Percentiles rank a stretch among this genome's conserved stretches.
phyloP scores from a whole-genome alignment of 2,113 vertebrate genomes.

The Macrotis lagotis region DNA sequence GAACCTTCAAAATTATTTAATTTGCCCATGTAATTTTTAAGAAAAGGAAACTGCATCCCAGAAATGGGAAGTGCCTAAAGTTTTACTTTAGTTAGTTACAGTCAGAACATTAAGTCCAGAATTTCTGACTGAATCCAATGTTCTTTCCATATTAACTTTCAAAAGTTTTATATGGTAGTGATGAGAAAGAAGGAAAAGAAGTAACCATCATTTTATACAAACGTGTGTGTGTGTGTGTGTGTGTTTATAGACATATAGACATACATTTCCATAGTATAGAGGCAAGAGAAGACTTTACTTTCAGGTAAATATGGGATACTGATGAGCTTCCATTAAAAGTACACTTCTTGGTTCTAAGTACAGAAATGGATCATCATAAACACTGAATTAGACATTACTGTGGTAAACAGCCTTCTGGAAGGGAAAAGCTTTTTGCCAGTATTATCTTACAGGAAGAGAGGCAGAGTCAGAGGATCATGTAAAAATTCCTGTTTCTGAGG shows the following conservation, averaged over 20 bases:
- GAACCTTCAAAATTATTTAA: background rate
- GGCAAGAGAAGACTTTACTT: background rate
- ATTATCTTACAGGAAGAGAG: background rate
- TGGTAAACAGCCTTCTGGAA: background rate
- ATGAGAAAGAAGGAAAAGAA: background rate
- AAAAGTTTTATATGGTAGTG: background rate
- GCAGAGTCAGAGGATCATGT: background rate
- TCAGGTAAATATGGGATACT: background rate
- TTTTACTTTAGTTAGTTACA: background rate
- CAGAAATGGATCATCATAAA: background rate
- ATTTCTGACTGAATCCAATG: background rate
- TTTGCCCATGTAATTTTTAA: background rate
- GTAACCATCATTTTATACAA: background rate
- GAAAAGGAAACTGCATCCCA: background rate
- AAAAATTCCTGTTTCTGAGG: background rate
- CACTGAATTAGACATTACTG: background rate
- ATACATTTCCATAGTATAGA: background rate
- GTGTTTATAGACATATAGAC: too few species aligned
- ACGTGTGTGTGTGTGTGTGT: too few species aligned
- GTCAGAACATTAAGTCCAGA: background rate
- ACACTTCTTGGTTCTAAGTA: background rate
- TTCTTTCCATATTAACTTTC: background rate
- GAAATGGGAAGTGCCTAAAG: background rate
- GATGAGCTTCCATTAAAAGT: background rate
- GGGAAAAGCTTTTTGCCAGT: background rate